Percentiles rank a stretch among this genome's conserved stretches.
Evolutionary conservation across 35 echinoderm and acorn worm genomes (phyloP).

Genomic region (Hemicentrotus pulcherrimus): DNA sequence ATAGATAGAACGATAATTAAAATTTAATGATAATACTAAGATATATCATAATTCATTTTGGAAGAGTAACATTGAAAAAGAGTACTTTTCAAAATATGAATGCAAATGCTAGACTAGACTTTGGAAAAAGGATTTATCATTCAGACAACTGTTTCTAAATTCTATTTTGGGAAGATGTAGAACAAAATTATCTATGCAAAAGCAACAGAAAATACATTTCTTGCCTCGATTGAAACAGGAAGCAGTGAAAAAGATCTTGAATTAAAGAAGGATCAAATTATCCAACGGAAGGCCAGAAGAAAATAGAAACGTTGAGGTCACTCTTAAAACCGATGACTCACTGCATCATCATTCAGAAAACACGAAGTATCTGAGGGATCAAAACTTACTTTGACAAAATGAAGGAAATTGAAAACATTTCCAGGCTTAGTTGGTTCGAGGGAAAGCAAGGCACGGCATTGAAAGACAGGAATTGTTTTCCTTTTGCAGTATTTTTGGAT

Average conservation of each 20-base stretch:
- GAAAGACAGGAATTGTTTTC: conserved; percentile 5
- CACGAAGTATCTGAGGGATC: neutral
- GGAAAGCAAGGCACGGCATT: neutral
- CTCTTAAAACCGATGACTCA: neutral
- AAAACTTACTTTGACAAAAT: neutral
- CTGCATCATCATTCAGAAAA: neutral
- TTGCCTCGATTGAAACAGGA: neutral
- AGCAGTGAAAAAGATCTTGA: neutral
- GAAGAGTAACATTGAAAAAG: too few relatives aligned
- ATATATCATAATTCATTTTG: too few relatives aligned
- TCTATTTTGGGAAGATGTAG: too few relatives aligned
- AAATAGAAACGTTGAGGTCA: neutral
- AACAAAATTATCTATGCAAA: too few relatives aligned
- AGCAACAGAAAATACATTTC: neutral
- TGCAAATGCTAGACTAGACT: too few relatives aligned
- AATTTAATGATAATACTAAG: too few relatives aligned
- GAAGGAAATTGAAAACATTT: conserved; percentile 12
- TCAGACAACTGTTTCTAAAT: too few relatives aligned
- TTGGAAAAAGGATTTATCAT: too few relatives aligned
- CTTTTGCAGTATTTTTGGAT: neutral
- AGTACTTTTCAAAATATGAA: too few relatives aligned
- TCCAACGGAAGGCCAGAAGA: neutral
- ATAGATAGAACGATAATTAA: too few relatives aligned
- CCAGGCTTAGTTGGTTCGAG: neutral
- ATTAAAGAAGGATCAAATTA: neutral